Base-by-base conservation (phyloP, 1,140 invertebrate species). In the Lethrus apterus region DNA sequence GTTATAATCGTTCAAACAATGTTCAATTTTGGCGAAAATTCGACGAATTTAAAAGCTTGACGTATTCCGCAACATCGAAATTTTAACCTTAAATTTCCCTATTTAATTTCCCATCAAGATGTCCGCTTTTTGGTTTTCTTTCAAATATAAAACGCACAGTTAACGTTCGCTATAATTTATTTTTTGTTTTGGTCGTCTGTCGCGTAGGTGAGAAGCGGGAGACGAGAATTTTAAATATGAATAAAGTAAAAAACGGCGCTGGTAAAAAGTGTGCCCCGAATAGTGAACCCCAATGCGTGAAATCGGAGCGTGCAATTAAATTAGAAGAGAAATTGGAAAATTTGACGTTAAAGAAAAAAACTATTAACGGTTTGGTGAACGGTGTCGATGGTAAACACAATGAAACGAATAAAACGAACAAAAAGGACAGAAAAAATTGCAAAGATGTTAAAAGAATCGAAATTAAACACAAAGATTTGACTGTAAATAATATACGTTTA, bases 341-440 rank as follows among this genome's bases (percentile, higher is more conserved):
- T 15, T n/a, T 42, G 18, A 42, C 21, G 17, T 26, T 42, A 26
- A 42, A 42, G 21, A 11, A 19, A 2, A 48, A 47, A 14, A 53
- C 21, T 29, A 55, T 53, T 36, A 59, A 62, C 51, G 60, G 60
- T 10, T 40, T 62, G 19, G 38, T 57, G 15, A 62, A 62, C 45
- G 59, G 59, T 19, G 19, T 62, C 33, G 18, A 26, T n/a, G 11
- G 19, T 15, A 18, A 10, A 10, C 20, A 35, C 11, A 31, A 49
- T 36, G 44, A 47, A 9, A 17, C 26, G n/a, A 40, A 43, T 47
- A 34, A 48, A 13, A 21, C 26, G 10, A 29, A 13, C 15, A 36
- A 51, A 31, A 50, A 40, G 32, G 24, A 29, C 29, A 26, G 10
- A 32, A 38, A 14, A 42, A 29, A 26, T n/a, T 17, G 17, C 21